phyloP scores from a whole-genome alignment of 2,888 invertebrate species.

The Sarcophaga rosellei region DNA sequence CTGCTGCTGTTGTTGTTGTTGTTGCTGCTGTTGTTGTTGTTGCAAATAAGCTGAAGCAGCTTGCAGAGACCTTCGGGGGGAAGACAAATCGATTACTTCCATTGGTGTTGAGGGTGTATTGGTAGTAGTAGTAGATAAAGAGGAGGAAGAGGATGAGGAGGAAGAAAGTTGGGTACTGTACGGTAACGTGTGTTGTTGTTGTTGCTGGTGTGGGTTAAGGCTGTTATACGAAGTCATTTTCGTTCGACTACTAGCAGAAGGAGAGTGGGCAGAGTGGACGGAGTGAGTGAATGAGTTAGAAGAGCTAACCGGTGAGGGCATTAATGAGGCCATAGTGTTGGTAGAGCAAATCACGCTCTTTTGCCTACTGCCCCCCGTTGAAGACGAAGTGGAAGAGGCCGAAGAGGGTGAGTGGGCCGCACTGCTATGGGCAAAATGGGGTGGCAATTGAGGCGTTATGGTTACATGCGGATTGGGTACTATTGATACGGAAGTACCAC shows the following conservation, averaged over 20 bases:
- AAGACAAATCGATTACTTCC: constrained; percentile 83
- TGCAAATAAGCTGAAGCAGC: constrained; percentile 76
- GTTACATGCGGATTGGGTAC: constrained; percentile 79
- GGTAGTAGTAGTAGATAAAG: constrained; percentile 63
- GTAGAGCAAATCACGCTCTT: constrained; percentile 81
- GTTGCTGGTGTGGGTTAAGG: constrained; percentile 71
- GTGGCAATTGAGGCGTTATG: constrained; percentile 76
- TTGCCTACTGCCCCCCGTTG: constrained; percentile 72
- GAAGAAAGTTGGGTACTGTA: constrained; percentile 58
- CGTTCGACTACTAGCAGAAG: constrained; percentile 73
- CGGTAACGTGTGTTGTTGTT: constrained; percentile 29
- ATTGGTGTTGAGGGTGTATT: constrained; percentile 75
- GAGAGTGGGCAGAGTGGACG: constrained; percentile 68
- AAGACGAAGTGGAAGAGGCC: constrained; percentile 63
- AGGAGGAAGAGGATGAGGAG: constrained; percentile 36
- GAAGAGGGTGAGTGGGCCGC: constrained; percentile 64
- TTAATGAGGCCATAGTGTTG: constrained; percentile 68
- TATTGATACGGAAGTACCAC: constrained; percentile 74
- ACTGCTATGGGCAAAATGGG: constrained; percentile 74
- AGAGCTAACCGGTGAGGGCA: constrained; percentile 68
- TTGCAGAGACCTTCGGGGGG: constrained; percentile 82
- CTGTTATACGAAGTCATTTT: constrained; percentile 71
- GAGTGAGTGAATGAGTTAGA: constrained; percentile 52
- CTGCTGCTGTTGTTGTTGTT: constrained; percentile 74
- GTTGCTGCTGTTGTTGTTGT: constrained; percentile 75